A percentile compares a stretch with the other conserved stretches of the same genome.
Conservation (phyloP, 2,113 vertebrate species). For the Balaeniceps rex region DNA sequence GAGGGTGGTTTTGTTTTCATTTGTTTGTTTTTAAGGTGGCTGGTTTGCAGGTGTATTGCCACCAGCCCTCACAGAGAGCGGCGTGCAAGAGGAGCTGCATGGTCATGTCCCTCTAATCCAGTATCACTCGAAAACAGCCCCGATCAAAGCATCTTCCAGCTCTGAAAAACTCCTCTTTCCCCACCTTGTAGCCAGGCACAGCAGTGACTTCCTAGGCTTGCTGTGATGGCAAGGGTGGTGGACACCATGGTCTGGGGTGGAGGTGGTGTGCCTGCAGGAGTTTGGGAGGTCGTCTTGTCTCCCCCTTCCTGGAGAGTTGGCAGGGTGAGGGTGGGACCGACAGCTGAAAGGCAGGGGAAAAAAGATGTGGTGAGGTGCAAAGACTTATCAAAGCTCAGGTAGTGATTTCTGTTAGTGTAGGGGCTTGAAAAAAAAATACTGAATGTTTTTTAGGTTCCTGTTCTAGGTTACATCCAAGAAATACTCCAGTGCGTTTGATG, state of each 20-base stretch:
- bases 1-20: not conserved
- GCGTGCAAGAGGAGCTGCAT: rapidly evolving
- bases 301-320: rapidly evolving
- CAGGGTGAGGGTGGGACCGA: not conserved
- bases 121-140: rapidly evolving
- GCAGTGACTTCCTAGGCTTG: not conserved
- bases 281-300: rapidly evolving
- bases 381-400: not conserved
- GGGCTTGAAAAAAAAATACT: rapidly evolving
- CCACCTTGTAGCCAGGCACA: not conserved
- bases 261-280: not conserved
- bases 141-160: not conserved
- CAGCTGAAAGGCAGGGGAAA: not conserved
- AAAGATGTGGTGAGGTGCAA: not conserved
- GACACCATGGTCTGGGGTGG: rapidly evolving
- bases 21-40: not conserved
- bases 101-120: not conserved
- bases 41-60: not conserved
- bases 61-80: rapidly evolving
- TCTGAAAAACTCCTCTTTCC: not conserved
- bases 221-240: too few relatives aligned
- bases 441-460: not conserved
- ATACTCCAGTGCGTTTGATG: not conserved
- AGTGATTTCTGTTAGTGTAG: not conserved
- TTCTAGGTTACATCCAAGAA: not conserved